phyloP scores from a whole-genome alignment of 2,888 invertebrate genomes.

The Coenonympha glycerion region DNA sequence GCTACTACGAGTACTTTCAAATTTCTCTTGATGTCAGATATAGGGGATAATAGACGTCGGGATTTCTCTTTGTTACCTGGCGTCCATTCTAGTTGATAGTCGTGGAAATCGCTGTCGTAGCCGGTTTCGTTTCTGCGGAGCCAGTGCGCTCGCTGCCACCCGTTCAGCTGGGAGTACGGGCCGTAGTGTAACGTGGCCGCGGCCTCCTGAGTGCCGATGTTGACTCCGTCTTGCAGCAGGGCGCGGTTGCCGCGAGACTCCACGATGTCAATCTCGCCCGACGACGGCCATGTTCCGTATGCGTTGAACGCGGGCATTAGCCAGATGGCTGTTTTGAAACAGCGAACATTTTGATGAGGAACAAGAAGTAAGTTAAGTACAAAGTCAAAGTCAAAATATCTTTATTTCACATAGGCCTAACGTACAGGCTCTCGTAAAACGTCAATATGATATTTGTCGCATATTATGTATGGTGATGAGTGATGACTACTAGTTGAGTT shows the following conservation, averaged over 20 bases:
- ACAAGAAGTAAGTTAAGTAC: not conserved
- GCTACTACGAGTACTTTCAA: too few relatives aligned
- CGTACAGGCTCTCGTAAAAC: too few relatives aligned
- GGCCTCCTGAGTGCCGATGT: slow-evolving; percentile 77
- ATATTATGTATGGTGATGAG: too few relatives aligned
- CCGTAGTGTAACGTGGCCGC: slow-evolving; percentile 81
- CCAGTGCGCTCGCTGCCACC: slow-evolving; percentile 69
- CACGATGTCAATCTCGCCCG: slow-evolving; percentile 83
- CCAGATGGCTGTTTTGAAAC: slow-evolving; percentile 77
- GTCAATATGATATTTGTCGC: too few relatives aligned
- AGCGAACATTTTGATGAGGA: too few relatives aligned
- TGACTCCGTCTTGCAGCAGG: slow-evolving; percentile 58
- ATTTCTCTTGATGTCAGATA: too few relatives aligned
- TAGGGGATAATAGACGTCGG: too few relatives aligned
- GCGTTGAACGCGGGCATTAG: slow-evolving; percentile 78
- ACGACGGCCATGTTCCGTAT: slow-evolving; percentile 82
- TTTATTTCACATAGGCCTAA: too few relatives aligned
- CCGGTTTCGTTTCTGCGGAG: slow-evolving; percentile 47
- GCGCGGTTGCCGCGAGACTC: slow-evolving; percentile 80
- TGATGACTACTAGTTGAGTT: too few relatives aligned
- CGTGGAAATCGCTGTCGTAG: slow-evolving; percentile 76
- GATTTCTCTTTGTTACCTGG: slow-evolving; percentile 53
- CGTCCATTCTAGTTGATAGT: slow-evolving; percentile 80
- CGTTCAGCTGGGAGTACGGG: slow-evolving; percentile 70
- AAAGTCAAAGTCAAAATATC: too few relatives aligned